Evolutionary conservation across 2,113 vertebrate genomes (phyloP).

Genomic region (Hydrochoerus hydrochaeris): DNA sequence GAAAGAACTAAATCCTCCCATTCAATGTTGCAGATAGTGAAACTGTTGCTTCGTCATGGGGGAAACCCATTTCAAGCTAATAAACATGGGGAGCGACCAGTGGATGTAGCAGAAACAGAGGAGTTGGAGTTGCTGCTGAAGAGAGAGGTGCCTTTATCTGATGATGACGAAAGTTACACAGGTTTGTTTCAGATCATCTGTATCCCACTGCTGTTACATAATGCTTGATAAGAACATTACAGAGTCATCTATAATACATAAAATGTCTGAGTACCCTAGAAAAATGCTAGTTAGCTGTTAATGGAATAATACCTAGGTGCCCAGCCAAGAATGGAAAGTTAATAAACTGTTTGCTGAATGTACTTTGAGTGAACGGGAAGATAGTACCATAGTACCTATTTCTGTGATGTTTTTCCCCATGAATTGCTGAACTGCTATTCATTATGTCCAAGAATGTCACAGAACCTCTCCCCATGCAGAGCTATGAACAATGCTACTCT

Average conservation of each 20-base stretch:
- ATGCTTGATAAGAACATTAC: neutral
- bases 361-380: neutral
- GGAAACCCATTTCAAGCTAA: conserved; percentile 98
- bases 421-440: neutral
- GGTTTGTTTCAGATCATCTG: conserved; percentile 85
- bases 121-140: conserved; percentile 96
- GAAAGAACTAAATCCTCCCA: neutral
- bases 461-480: neutral
- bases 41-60: conserved; percentile 95
- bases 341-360: neutral
- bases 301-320: neutral
- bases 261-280: conserved; percentile 29
- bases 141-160: conserved; percentile 94
- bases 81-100: conserved; percentile 96
- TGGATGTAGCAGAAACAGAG: conserved; percentile 98
- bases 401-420: neutral
- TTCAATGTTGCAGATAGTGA: conserved; percentile 93
- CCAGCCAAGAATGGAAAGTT: neutral
- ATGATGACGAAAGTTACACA: conserved; percentile 95
- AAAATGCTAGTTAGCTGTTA: neutral
- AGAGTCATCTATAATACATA: conserved; percentile 29
- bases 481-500: neutral
- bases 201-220: neutral
- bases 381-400: neutral
- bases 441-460: neutral